Conservation (phyloP, 2,797 vertebrate species). For the Paratrypauchen microcephalus region DNA sequence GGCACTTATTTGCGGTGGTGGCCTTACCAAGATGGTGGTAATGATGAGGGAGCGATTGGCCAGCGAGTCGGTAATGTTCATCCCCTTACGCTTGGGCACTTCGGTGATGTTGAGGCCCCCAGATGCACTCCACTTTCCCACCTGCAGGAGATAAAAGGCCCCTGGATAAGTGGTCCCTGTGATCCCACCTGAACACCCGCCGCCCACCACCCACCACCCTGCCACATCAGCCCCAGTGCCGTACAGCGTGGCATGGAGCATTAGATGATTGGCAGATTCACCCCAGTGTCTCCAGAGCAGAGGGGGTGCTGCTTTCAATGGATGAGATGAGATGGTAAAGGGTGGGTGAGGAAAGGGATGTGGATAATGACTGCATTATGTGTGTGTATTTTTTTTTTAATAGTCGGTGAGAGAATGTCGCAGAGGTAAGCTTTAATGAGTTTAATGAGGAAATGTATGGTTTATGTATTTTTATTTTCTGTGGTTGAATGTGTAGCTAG, state of each 20-base stretch:
- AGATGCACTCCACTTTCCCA: conserved; percentile 91
- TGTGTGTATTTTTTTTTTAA: no score
- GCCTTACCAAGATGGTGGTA: conserved; percentile 93
- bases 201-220: conserved; percentile 12
- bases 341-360: background rate
- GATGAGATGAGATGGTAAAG: conserved; percentile 21
- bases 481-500: no score
- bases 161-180: conserved; percentile 51
- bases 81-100: conserved; percentile 87
- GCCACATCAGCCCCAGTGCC: no score
- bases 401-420: background rate
- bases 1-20: conserved; percentile 13
- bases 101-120: conserved; percentile 97
- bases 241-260: conserved; percentile 30
- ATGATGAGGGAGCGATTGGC: conserved; percentile 95
- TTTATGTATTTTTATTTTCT: no score
- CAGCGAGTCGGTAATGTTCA: conserved; percentile 95
- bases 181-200: conserved; percentile 17
- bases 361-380: background rate
- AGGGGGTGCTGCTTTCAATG: conserved; percentile 19
- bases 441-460: no score
- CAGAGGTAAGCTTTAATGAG: background rate
- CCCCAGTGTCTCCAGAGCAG: conserved; percentile 49
- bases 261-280: conserved; percentile 72
- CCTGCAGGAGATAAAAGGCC: conserved; percentile 75